phyloP scores from a whole-genome alignment of 2,888 invertebrate genomes.

The Noctuana brunneofusca region DNA sequence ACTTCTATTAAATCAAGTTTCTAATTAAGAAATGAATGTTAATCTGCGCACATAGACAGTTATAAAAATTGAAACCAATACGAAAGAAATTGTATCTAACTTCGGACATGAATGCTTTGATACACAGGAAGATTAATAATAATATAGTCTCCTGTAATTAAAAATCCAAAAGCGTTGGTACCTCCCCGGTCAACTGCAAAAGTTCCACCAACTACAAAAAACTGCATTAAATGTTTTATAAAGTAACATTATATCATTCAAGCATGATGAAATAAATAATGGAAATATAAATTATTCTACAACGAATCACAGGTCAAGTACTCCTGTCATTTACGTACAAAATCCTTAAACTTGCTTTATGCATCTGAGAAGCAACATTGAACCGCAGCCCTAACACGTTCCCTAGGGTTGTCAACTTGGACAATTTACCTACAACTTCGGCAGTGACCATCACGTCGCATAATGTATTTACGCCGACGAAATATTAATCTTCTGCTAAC shows the following conservation, averaged over 20 bases:
- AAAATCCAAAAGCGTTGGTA: too few species aligned
- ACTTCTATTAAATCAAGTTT: not conserved
- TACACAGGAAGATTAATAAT: too few species aligned
- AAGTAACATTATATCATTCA: not conserved
- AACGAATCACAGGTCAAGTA: conserved; percentile 3
- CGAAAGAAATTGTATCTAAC: too few species aligned
- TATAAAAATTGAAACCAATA: too few species aligned
- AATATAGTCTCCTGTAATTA: too few species aligned
- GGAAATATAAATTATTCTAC: not conserved
- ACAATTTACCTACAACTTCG: conserved; percentile 74
- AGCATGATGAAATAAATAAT: not conserved
- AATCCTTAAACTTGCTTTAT: conserved; percentile 18
- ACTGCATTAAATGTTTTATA: too few species aligned
- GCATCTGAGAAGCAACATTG: conserved; percentile 17
- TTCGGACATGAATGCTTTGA: too few species aligned
- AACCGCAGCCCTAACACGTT: conserved; percentile 50
- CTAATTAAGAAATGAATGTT: too few species aligned
- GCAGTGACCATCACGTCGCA: conserved; percentile 62
- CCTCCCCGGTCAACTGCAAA: too few species aligned
- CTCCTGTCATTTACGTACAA: not conserved
- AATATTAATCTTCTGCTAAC: conserved; percentile 79
- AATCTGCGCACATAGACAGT: too few species aligned
- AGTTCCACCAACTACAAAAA: too few species aligned
- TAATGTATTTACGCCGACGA: conserved; percentile 79
- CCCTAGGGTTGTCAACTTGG: conserved; percentile 74